Evolutionary conservation across 1,140 invertebrate species (phyloP).

Genomic region (Hylyphantes graminicola): DNA sequence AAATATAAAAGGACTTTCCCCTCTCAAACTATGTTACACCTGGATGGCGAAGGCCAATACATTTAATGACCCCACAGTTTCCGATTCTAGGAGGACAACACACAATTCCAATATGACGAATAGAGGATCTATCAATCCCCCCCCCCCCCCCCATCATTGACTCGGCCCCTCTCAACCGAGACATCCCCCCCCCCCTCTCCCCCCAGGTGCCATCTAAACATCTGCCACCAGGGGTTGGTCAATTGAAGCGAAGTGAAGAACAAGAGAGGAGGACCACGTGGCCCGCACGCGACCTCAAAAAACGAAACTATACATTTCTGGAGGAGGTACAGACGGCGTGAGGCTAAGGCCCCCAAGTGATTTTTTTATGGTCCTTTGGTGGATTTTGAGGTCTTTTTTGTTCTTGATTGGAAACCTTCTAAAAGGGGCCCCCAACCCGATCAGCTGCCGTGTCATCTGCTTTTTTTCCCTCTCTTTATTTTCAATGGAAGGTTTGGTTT

Average conservation of each 20-base stretch:
- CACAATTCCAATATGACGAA: constrained; percentile 35
- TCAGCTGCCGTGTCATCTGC: neutral
- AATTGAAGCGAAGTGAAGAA: neutral
- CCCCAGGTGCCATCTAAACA: constrained; percentile 55
- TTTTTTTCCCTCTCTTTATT: no score
- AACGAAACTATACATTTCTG: no score
- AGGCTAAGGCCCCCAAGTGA: no score
- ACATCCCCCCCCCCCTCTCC: constrained; percentile 24
- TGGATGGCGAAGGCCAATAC: constrained; percentile 17
- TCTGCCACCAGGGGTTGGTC: constrained; percentile 38
- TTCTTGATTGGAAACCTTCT: no score
- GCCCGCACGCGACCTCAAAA: no score
- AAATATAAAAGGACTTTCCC: constrained; percentile 9
- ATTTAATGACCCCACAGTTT: constrained; percentile 52
- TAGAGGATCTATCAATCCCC: neutral
- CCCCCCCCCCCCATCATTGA: constrained; percentile 49
- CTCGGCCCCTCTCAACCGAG: constrained; percentile 52
- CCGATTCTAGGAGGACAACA: constrained; percentile 32
- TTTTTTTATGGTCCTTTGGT: neutral
- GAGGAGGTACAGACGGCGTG: no score
- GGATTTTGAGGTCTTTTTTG: no score
- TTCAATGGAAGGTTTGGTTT: no score
- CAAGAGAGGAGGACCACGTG: no score
- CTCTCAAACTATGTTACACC: neutral
- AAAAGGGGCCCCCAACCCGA: constrained; percentile 9